phyloP scores from a whole-genome alignment of 2,797 vertebrate species.

The Macropodus opercularis region DNA sequence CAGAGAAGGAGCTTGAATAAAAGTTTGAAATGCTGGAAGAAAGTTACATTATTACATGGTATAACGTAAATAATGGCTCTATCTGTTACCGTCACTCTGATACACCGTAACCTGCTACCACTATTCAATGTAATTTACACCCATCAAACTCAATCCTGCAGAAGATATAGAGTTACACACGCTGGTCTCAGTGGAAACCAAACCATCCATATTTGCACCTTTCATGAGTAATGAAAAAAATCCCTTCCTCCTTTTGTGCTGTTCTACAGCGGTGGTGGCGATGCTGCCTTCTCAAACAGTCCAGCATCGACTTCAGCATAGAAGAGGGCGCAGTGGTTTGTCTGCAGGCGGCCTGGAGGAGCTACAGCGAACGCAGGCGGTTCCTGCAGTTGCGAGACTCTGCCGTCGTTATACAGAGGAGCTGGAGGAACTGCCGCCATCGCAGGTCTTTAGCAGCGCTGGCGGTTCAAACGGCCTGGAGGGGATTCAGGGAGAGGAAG shows the following conservation, averaged over 20 bases:
- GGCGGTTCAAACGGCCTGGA: constrained; percentile 87
- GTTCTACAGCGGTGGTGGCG: constrained; percentile 86
- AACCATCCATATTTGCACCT: no score
- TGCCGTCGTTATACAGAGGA: constrained; percentile 85
- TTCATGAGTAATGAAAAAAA: neutral
- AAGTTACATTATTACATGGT: no score
- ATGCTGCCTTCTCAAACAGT: constrained; percentile 73
- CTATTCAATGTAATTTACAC: no score
- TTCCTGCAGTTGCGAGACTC: constrained; percentile 84
- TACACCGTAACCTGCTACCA: no score
- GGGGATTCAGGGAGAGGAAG: constrained; percentile 77
- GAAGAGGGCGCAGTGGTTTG: constrained; percentile 79
- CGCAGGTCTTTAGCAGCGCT: constrained; percentile 77
- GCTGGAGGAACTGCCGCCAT: constrained; percentile 80
- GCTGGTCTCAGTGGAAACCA: no score
- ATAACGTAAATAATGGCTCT: no score
- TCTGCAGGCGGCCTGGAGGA: constrained; percentile 90
- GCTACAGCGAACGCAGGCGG: constrained; percentile 80
- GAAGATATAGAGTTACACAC: no score
- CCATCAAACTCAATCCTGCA: no score
- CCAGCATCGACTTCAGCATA: constrained; percentile 51
- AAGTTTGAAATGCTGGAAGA: no score
- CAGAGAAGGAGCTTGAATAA: no score
- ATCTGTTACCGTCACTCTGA: no score
- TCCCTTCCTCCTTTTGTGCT: neutral